Base-by-base conservation (phyloP, 35 echinoderm and acorn worm genomes). In the Chiridota heheva region DNA sequence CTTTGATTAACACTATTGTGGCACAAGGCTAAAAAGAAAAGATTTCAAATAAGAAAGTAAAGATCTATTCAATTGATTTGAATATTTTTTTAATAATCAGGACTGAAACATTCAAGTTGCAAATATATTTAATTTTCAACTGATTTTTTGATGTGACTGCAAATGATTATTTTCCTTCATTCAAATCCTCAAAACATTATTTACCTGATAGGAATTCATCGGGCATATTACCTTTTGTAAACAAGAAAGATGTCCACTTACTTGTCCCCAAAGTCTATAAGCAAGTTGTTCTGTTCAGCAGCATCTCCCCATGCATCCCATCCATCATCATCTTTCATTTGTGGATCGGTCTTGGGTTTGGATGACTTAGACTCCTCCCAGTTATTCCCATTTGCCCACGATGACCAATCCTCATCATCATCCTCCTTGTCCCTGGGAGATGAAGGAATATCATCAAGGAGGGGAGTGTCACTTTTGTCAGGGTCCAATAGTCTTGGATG, bases 401-500 rank as follows among this genome's bases (percentile, higher is more conserved):
- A 60, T 7, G 58, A 60, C 95, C 95, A 98, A 40, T 69, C 48
- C 1, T 81, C 75, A 18, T 81, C 88, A 10, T 91, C 69, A 25
- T 80, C 76, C 68, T 81, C 82, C 7, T 70, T 65, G 5, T 35
- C 59, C 90, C 87, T 87, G 56, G 84, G 80, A 40, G 95, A 86
- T 31, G 88, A 68, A 24, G 85, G 81, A 18, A 60, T 76, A 86
- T 89, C 75, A 80, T 91, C 83, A 40, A 98, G 85, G 43, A 98
- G 81, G 82, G 95, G 95, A 5, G 95, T 98, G 64, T 98, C 89
- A 85, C 85, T 84, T 71, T 91, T 73, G 40, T 98, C 84, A 35
- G 89, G 85, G 45, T 98, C 95, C 84, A 98, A 78, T 42, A 68
- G 41, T 73, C 95, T 98, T 57, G 10, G 30, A 39, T 44, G 60